Conservation (phyloP, 2,113 vertebrate genomes). For the Odocoileus hemionus region DNA sequence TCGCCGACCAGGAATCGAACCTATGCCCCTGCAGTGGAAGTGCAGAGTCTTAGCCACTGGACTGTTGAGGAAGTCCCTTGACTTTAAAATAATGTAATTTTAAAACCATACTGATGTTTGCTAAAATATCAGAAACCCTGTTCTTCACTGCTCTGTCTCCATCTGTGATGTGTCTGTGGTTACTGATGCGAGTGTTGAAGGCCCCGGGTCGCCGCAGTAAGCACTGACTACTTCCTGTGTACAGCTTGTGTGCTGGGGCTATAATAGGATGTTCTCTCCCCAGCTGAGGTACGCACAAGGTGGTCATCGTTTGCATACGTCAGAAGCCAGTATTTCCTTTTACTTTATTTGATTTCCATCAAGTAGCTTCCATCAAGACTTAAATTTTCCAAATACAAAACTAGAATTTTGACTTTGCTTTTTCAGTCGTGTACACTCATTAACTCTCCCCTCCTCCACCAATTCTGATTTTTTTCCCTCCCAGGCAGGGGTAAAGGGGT, state of each 20-base stretch:
- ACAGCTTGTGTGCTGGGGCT: too few species aligned
- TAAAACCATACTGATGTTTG: not conserved
- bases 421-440: not conserved
- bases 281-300: rapidly evolving
- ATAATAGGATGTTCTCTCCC: not conserved
- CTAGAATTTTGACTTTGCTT: not conserved
- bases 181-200: not conserved
- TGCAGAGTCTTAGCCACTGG: not conserved
- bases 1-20: not conserved
- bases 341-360: not conserved
- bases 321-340: not conserved
- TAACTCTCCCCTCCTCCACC: not conserved
- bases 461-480: not conserved
- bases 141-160: not conserved
- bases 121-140: not conserved
- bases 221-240: not conserved
- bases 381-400: not conserved
- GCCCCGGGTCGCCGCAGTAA: not conserved
- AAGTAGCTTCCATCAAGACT: not conserved
- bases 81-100: not conserved
- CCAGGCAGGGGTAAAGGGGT: not conserved
- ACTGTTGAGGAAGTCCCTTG: not conserved
- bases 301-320: not conserved
- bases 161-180: not conserved
- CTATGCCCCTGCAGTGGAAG: not conserved